Conservation (phyloP, 2,797 vertebrate genomes). For the Sandelia bainsii region DNA sequence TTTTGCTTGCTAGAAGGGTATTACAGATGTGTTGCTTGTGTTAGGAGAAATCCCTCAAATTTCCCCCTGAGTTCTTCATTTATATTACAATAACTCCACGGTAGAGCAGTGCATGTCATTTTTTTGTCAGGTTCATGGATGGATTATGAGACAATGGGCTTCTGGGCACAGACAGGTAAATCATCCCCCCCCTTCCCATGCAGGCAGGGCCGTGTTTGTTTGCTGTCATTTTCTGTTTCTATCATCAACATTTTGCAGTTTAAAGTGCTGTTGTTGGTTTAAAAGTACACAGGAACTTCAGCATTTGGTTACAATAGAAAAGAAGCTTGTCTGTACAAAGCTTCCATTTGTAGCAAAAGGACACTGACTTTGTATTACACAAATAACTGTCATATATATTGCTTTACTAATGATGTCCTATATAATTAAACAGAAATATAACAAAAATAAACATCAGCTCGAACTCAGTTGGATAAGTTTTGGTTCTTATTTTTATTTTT, state of each 20-base stretch:
- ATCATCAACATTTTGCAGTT: neutral
- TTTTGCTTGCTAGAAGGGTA: conserved; percentile 4
- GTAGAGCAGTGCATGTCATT: neutral
- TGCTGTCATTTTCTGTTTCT: conserved; percentile 1
- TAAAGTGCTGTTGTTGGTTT: neutral
- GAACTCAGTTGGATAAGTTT: too few species aligned
- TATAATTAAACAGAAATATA: too few species aligned
- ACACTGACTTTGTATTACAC: too few species aligned
- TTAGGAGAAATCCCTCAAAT: neutral
- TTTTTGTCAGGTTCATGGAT: conserved; percentile 6
- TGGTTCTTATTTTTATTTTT: too few species aligned
- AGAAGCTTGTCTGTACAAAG: too few species aligned
- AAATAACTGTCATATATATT: too few species aligned
- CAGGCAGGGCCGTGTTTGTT: neutral
- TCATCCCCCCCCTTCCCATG: neutral
- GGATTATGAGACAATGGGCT: conserved; percentile 13
- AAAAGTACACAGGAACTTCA: neutral
- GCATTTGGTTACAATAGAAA: neutral
- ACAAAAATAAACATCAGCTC: too few species aligned
- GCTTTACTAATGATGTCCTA: too few species aligned
- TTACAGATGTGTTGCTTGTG: conserved; percentile 1
- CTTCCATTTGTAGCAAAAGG: too few species aligned
- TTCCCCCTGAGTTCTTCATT: neutral
- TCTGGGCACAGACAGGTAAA: conserved; percentile 2
- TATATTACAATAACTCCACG: neutral